Evolutionary conservation across 2,797 vertebrate genomes (phyloP).

Genomic region (Poeciliopsis paucimaculata): DNA sequence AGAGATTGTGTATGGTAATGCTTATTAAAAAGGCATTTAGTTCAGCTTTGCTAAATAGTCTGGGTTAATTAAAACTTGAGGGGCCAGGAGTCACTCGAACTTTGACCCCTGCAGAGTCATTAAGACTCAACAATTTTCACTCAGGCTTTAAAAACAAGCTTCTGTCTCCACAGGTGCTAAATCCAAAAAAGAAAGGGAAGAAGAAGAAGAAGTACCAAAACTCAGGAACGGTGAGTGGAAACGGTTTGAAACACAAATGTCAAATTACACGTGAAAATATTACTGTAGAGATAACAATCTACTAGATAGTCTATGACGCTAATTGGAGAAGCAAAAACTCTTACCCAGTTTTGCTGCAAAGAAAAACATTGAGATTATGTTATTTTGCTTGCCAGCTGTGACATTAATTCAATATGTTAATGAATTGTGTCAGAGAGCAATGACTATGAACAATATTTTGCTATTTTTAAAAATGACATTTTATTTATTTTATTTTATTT

Average conservation of each 20-base stretch:
- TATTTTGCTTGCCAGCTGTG: not conserved
- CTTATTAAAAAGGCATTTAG: not conserved
- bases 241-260: not conserved
- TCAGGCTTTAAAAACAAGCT: not conserved
- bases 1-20: not conserved
- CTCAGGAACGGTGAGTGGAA: slow-evolving; percentile 82
- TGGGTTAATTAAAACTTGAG: slow-evolving; percentile 6
- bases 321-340: not conserved
- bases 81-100: not conserved
- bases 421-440: not conserved
- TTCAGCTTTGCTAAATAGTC: not conserved
- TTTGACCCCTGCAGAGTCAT: not conserved
- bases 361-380: not conserved
- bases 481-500: too few relatives aligned
- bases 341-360: not conserved
- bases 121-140: slow-evolving; percentile 1
- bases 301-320: not conserved
- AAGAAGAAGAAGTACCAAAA: slow-evolving; percentile 87
- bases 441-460: not conserved
- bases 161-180: slow-evolving; percentile 77
- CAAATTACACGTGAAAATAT: not conserved
- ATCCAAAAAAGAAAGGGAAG: slow-evolving; percentile 84
- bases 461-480: not conserved
- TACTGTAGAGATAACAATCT: not conserved
- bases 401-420: not conserved